Percentiles rank a stretch among this genome's conserved stretches.
phyloP scores from a whole-genome alignment of 2,888 invertebrate genomes.

The Nomada ruficornis region DNA sequence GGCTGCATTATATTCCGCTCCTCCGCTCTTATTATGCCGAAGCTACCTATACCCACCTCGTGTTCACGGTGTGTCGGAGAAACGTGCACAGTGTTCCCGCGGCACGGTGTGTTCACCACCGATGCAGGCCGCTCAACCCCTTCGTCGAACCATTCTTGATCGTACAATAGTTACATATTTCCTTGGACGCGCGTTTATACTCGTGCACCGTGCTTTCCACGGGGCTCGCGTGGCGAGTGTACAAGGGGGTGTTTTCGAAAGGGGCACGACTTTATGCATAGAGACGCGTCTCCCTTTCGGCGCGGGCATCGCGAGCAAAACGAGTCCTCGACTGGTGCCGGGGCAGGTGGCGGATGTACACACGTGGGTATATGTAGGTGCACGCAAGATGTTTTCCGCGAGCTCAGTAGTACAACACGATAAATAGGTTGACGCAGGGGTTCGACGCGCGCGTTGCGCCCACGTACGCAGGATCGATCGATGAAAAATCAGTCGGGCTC shows the following conservation, averaged over 20 bases:
- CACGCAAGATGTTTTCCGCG: neutral
- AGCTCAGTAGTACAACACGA: slow-evolving; percentile 43
- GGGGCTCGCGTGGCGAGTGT: neutral
- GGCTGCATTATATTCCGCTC: slow-evolving; percentile 73
- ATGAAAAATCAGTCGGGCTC: neutral
- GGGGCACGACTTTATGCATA: neutral
- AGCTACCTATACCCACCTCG: slow-evolving; percentile 52
- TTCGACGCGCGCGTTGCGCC: too few species aligned
- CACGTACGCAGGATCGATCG: neutral
- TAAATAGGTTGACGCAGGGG: slow-evolving; percentile 30
- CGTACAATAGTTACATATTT: slow-evolving; percentile 9
- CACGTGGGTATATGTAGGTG: too few species aligned
- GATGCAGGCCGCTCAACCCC: slow-evolving; percentile 24
- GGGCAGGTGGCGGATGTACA: neutral
- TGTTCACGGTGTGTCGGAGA: slow-evolving; percentile 18
- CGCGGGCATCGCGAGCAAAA: neutral
- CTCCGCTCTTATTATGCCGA: slow-evolving; percentile 74
- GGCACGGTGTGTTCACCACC: neutral
- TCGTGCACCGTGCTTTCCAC: neutral
- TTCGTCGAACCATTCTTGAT: slow-evolving; percentile 11
- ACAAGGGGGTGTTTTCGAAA: slow-evolving; percentile 1
- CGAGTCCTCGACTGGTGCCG: neutral
- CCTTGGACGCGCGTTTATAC: slow-evolving; percentile 27
- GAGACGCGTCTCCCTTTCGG: neutral
- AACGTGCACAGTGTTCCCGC: neutral